A percentile compares a stretch with the other conserved stretches of the same genome.
phyloP scores from a whole-genome alignment of 30 jellyfish, hydroid and myxozoan species.

The Phacellophora camtschatica region DNA sequence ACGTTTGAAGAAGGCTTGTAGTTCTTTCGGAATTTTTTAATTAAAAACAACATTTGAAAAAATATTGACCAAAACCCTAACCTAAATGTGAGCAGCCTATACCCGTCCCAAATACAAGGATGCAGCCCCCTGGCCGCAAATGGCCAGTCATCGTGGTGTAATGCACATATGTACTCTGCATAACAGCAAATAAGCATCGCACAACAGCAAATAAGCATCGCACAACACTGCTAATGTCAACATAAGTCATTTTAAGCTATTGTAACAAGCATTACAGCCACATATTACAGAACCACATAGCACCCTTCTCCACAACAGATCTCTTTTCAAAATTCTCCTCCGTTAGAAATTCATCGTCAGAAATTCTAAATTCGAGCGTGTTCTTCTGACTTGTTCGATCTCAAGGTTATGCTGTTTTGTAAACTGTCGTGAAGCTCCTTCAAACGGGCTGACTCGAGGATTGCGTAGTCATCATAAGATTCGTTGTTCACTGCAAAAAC shows the following conservation, averaged over 20 bases:
- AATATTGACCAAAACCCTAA: no score
- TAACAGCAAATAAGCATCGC: background rate
- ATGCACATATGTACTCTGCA: no score
- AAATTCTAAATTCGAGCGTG: conserved; percentile 12
- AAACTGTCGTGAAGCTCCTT: conserved; percentile 64
- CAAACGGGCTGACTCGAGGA: conserved; percentile 69
- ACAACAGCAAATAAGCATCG: background rate
- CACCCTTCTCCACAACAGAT: background rate
- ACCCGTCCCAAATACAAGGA: no score
- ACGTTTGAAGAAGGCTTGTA: no score
- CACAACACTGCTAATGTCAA: background rate
- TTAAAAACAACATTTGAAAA: no score
- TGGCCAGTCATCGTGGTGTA: no score
- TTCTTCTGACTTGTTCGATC: conserved; percentile 47
- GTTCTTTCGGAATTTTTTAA: no score
- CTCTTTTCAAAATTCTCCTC: background rate
- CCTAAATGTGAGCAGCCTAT: no score
- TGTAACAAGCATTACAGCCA: background rate
- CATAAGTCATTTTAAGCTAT: background rate
- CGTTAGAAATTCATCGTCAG: background rate
- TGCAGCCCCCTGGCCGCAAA: no score
- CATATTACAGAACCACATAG: background rate
- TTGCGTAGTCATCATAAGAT: conserved; percentile 63
- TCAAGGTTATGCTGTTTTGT: conserved; percentile 17
- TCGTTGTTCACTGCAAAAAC: conserved; percentile 34